Evolutionary conservation across 2,113 vertebrate genomes (phyloP).

Genomic region (Ctenomys sociabilis): DNA sequence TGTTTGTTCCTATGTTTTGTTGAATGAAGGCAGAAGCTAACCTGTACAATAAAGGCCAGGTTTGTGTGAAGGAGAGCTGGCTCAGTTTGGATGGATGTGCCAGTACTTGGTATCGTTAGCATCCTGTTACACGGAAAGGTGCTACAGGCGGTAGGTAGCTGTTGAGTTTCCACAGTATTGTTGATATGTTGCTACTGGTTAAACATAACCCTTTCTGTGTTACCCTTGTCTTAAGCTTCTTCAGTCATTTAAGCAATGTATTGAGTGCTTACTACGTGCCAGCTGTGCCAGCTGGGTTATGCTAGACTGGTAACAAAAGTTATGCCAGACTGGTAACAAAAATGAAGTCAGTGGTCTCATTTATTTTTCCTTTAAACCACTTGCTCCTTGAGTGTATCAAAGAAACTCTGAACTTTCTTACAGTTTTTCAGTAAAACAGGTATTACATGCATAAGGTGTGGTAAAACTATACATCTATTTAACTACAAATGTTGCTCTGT

Average conservation of each 20-base stretch:
- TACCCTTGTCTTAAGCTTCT: constrained; percentile 34
- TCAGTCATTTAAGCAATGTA: background rate
- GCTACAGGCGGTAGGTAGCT: background rate
- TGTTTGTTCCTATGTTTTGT: background rate
- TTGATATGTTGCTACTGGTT: background rate
- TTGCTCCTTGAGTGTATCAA: background rate
- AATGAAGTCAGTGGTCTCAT: background rate
- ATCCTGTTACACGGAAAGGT: background rate
- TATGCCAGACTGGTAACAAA: background rate
- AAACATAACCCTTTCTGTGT: background rate
- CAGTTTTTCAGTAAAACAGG: background rate
- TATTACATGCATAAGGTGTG: background rate
- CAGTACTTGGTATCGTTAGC: background rate
- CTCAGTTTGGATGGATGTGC: background rate
- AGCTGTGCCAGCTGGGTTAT: background rate
- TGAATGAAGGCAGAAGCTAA: background rate
- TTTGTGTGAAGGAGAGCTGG: background rate
- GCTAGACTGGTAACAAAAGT: background rate
- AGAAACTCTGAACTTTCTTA: background rate
- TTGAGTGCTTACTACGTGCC: background rate
- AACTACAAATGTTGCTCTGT: background rate
- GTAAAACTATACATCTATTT: background rate
- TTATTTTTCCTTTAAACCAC: background rate
- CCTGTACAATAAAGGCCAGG: background rate
- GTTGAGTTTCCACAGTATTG: background rate